Conservation (phyloP, 1,140 invertebrate species). For the Leptopilina clavipes region DNA sequence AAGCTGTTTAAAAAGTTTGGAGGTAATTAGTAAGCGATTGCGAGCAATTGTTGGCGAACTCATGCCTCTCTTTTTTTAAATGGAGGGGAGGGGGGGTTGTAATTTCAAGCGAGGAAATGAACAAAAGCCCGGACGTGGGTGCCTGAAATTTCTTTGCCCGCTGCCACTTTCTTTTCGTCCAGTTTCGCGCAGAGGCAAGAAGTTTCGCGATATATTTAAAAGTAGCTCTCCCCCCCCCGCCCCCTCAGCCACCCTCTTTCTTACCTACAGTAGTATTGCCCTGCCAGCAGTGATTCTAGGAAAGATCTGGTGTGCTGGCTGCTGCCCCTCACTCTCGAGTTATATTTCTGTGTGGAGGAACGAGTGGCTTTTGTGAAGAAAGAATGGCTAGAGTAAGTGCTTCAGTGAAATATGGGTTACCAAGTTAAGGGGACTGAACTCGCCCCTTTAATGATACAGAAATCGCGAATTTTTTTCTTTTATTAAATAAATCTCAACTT, state of each 20-base stretch:
- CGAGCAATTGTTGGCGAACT: constrained; percentile 25
- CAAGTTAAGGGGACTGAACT: constrained; percentile 66
- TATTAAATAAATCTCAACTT: constrained; percentile 20
- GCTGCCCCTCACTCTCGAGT: constrained; percentile 49
- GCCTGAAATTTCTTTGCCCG: constrained; percentile 34
- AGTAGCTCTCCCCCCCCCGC: constrained; percentile 38
- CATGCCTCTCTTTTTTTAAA: constrained; percentile 37
- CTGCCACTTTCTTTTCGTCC: constrained; percentile 43
- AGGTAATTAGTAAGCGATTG: constrained; percentile 39
- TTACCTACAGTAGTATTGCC: no score
- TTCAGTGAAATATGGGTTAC: constrained; percentile 73
- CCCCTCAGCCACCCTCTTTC: no score
- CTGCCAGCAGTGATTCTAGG: constrained; percentile 55
- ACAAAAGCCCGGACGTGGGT: constrained; percentile 52
- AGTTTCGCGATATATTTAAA: constrained; percentile 61
- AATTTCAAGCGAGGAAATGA: constrained; percentile 52
- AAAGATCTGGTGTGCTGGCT: constrained; percentile 49
- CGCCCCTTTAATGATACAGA: constrained; percentile 66
- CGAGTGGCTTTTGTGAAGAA: constrained; percentile 70
- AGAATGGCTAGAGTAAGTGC: constrained; percentile 70
- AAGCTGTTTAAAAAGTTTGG: constrained; percentile 45
- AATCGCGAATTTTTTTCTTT: constrained; percentile 42
- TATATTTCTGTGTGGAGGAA: constrained; percentile 65
- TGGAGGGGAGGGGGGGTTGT: no score
- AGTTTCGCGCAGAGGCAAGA: constrained; percentile 41